phyloP scores from a whole-genome alignment of 2,888 invertebrate species.

The Drosophila fulvimacula region DNA sequence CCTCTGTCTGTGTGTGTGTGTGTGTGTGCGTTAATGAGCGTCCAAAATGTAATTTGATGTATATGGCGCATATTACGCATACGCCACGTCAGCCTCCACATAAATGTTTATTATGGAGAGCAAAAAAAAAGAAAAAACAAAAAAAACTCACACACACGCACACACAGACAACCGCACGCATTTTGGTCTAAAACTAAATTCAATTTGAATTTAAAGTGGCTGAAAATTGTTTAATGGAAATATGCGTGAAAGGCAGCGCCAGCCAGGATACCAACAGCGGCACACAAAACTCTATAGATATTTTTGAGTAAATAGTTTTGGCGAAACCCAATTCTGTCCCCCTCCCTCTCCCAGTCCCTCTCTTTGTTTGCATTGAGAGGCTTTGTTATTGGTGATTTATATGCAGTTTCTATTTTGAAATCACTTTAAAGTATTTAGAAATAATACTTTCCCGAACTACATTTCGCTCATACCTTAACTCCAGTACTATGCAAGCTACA shows the following conservation, averaged over 20 bases:
- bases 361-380: not conserved
- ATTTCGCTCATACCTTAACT: too few species aligned
- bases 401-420: not conserved
- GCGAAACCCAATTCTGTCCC: not conserved
- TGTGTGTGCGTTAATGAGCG: conserved; percentile 45
- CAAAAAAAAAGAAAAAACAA: too few species aligned
- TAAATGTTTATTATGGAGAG: conserved; percentile 1
- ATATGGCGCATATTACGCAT: conserved; percentile 39
- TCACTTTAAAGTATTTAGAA: too few species aligned
- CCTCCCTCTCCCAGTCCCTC: too few species aligned
- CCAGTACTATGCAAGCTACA: not conserved
- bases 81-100: conserved; percentile 27
- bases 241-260: not conserved
- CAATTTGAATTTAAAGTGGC: conserved; percentile 10
- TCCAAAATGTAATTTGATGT: conserved; percentile 35
- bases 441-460: too few species aligned
- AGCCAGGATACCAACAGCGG: not conserved
- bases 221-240: conserved; percentile 8
- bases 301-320: not conserved
- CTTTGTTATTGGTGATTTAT: not conserved
- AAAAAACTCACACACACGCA: too few species aligned
- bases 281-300: too few species aligned
- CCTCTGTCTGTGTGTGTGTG: conserved; percentile 20
- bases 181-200: conserved; percentile 4
- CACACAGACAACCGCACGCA: not conserved